Conservation (phyloP, 2,113 vertebrate species). For the Acrocephalus arundinaceus region DNA sequence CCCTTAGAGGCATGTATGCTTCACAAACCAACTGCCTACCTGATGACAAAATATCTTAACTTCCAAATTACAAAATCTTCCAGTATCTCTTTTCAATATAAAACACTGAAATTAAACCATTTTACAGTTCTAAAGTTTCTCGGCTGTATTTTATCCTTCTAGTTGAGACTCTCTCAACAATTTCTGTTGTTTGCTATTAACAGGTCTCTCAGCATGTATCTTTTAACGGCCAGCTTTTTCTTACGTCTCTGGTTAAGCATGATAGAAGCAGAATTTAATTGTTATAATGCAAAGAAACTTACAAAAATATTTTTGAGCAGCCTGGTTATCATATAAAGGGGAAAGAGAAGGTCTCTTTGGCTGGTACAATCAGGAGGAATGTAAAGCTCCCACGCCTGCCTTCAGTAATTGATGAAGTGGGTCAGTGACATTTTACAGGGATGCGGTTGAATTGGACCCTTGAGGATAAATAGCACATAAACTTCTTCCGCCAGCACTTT, state of each 20-base stretch:
- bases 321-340: background rate
- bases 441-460: slow-evolving; percentile 42
- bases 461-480: slow-evolving; percentile 56
- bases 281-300: background rate
- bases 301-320: background rate
- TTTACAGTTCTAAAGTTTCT: background rate
- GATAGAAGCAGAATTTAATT: background rate
- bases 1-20: background rate
- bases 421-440: slow-evolving; percentile 69
- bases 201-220: background rate
- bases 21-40: background rate
- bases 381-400: slow-evolving; percentile 14
- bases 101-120: background rate
- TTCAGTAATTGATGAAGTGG: slow-evolving; percentile 67
- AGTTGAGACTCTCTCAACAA: background rate
- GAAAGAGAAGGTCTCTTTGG: background rate
- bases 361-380: background rate
- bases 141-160: background rate
- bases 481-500: slow-evolving; percentile 36
- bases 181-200: background rate
- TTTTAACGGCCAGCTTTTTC: background rate
- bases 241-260: background rate
- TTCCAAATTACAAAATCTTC: background rate
- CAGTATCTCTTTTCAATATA: background rate
- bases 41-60: background rate